Base-by-base conservation (phyloP, 2,888 invertebrate species). In the Eupithecia tripunctaria region DNA sequence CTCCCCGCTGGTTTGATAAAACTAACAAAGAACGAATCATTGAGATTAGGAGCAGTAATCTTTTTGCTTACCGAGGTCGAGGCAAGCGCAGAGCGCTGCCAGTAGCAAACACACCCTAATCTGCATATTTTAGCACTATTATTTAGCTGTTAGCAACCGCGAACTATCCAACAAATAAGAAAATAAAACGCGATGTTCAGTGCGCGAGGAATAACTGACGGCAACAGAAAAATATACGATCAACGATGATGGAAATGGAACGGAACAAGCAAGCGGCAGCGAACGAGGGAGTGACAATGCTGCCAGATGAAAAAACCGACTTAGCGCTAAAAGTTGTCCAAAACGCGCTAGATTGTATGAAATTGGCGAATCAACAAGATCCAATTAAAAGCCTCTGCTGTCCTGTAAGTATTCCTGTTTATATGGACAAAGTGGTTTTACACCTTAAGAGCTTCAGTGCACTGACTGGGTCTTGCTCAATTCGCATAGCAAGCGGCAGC, bases 61-160 rank as follows among this genome's bases (percentile, higher is more conserved):
- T 74, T 67, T 71, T 51, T 14, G 89, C 93, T 93, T 83, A 94
- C 94, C 92, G 51, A 88, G 77, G 74, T 86, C 82, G 62, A 83
- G 82, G 78, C 88, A 85, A 81, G 90, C 87, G 84, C 89, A 89
- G 71, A 92, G 71, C 77, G 89, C 87, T 27, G 87, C 89, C 75
- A 90, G 80, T 68, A 92, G 79, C 78, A 90, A 85, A 81, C 80
- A 90, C 87, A 88, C 85, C 82, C 85, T 88, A 72, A 89, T 82
- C 76, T 85, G 84, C 79, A 86, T 84, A 91, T 93, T 83, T 82
- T 87, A 60, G 56, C 79, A 76, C 60, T 80, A 79, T 79, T 81
- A 63, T 76, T 71, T 80, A 77, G 76, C 75, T 74, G 79, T 72
- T 76, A 74, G 66, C 71, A 65, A 67, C 79, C 78, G 79, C 79